Percentiles rank a stretch among this genome's conserved stretches.
Conservation (phyloP, 92 coral and sea anemone species). For the Scolanthus callimorphus region DNA sequence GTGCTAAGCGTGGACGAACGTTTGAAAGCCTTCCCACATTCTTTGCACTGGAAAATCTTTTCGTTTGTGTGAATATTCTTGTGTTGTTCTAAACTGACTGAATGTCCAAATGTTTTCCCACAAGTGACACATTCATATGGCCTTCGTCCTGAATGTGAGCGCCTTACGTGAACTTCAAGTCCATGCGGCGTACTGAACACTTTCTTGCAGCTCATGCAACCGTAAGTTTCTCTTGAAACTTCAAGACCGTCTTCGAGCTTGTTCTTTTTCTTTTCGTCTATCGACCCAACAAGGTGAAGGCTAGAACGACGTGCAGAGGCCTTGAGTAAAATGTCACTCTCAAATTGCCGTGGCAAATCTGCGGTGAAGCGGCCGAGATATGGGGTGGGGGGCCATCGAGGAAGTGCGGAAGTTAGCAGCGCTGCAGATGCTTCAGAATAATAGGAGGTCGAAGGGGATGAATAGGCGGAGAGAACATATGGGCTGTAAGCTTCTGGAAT, state of each 20-base stretch:
- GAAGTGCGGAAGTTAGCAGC: slow-evolving; percentile 22
- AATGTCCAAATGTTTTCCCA: slow-evolving; percentile 93
- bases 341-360: slow-evolving; percentile 4
- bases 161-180: slow-evolving; percentile 92
- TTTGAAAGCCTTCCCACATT: slow-evolving; percentile 84
- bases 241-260: too few species aligned
- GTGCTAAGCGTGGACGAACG: slow-evolving; percentile 96
- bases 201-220: slow-evolving; percentile 84
- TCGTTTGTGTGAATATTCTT: too few species aligned
- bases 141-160: slow-evolving; percentile 87
- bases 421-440: slow-evolving; percentile 16
- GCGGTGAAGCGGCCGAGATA: slow-evolving; percentile 20
- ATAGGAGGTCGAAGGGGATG: slow-evolving; percentile 37
- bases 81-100: slow-evolving; percentile 88
- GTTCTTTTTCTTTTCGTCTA: slow-evolving; percentile 42
- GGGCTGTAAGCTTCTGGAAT: slow-evolving; percentile 42
- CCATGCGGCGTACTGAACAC: too few species aligned
- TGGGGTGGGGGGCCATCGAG: slow-evolving; percentile 45
- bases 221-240: slow-evolving; percentile 84
- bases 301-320: too few species aligned
- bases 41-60: slow-evolving; percentile 86
- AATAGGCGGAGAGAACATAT: slow-evolving; percentile 38
- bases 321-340: too few species aligned
- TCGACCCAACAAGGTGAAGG: too few species aligned
- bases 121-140: slow-evolving; percentile 87